Percentiles rank a stretch among this genome's conserved stretches.
Evolutionary conservation across 2,888 invertebrate genomes (phyloP).

Genomic region (Meghimatium bilineatum): DNA sequence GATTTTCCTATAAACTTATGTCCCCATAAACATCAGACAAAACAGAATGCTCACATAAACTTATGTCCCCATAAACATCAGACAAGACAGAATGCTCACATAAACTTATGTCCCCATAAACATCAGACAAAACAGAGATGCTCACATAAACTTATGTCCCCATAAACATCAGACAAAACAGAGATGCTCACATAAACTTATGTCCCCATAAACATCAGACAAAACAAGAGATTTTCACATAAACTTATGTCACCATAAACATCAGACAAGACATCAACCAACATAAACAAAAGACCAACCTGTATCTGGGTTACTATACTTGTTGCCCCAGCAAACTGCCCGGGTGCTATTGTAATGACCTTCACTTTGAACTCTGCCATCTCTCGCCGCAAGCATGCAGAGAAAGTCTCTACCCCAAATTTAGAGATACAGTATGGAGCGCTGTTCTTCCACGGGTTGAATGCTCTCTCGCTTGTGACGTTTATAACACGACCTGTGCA

Average conservation of each 20-base stretch:
- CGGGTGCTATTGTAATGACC: conserved; percentile 68
- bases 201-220: background rate
- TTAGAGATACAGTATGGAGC: conserved; percentile 68
- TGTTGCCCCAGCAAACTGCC: conserved; percentile 76
- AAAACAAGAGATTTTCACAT: too few relatives aligned
- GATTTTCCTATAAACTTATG: too few relatives aligned
- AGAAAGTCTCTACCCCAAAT: conserved; percentile 69
- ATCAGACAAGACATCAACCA: too few relatives aligned
- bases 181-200: too few relatives aligned
- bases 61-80: too few relatives aligned
- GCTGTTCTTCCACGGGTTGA: conserved; percentile 65
- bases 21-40: too few relatives aligned
- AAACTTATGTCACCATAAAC: too few relatives aligned
- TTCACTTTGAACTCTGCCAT: conserved; percentile 69
- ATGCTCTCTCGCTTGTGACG: conserved; percentile 76
- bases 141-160: too few relatives aligned
- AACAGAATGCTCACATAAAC: too few relatives aligned
- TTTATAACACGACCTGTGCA: conserved; percentile 76
- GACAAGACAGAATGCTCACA: too few relatives aligned
- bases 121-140: background rate
- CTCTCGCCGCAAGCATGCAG: conserved; percentile 69
- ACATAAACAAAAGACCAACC: conserved; percentile 56
- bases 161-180: background rate
- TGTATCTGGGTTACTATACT: conserved; percentile 61
- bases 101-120: too few relatives aligned